Percentiles rank a stretch among this genome's conserved stretches.
phyloP scores from a whole-genome alignment of 2,888 invertebrate species.

The Athrips mouffetella region DNA sequence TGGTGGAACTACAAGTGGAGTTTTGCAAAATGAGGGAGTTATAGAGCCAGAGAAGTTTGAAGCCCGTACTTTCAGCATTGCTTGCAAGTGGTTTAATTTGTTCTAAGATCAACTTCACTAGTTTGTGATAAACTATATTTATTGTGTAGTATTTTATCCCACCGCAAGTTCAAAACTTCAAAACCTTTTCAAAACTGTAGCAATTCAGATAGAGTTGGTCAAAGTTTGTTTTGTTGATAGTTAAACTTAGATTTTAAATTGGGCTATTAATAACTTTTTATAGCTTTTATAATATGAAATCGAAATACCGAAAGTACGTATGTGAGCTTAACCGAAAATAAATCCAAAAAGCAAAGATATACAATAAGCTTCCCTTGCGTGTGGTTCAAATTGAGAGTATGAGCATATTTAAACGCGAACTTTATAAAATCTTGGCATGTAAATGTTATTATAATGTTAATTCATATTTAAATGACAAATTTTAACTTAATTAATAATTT shows the following conservation, averaged over 20 bases:
- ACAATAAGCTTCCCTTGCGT: no score
- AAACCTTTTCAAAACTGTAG: background rate
- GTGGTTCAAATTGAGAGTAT: no score
- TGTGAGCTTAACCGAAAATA: no score
- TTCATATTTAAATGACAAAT: no score
- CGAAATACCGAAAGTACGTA: no score
- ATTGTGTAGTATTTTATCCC: background rate
- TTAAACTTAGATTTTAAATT: background rate
- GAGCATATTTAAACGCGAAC: no score
- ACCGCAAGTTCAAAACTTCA: background rate
- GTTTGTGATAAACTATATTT: background rate
- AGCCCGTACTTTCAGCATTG: background rate
- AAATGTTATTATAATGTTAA: no score
- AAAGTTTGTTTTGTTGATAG: no score
- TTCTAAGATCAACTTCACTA: background rate
- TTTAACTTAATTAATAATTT: no score
- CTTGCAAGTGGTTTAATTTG: background rate
- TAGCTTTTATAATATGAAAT: background rate
- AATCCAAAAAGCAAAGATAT: no score
- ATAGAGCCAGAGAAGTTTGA: background rate
- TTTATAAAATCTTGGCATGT: no score
- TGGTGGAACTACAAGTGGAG: background rate
- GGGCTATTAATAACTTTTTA: background rate
- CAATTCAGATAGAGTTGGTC: no score
- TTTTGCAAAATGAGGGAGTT: background rate